Evolutionary conservation across 92 coral and sea anemone genomes (phyloP).

Genomic region (Bergia puertoricense): DNA sequence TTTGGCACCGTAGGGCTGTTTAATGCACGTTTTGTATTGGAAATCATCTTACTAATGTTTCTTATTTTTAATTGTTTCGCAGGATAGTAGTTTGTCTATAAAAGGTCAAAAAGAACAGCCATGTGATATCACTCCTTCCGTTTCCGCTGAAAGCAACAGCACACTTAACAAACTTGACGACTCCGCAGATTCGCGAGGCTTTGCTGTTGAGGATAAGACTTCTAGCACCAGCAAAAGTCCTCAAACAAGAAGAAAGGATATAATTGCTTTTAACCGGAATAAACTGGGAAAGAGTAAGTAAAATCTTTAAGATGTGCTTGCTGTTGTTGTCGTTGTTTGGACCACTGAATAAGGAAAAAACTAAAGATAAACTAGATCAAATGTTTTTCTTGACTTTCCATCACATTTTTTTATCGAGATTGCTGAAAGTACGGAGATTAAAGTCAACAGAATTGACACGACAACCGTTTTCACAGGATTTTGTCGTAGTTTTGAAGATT

Average conservation of each 20-base stretch:
- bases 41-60: neutral
- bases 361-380: neutral
- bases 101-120: neutral
- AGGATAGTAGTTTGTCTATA: neutral
- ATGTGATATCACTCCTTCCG: neutral
- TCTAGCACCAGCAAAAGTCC: neutral
- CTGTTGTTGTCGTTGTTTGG: neutral
- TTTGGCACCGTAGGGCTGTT: too few relatives aligned
- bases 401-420: too few relatives aligned
- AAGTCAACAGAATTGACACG: too few relatives aligned
- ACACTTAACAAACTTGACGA: neutral
- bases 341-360: neutral
- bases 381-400: too few relatives aligned
- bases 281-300: conserved; percentile 33
- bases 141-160: neutral
- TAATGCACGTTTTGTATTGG: too few relatives aligned
- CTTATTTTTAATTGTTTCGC: neutral
- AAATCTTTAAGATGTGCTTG: neutral
- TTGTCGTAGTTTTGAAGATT: neutral
- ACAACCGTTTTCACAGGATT: neutral
- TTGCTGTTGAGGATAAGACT: neutral
- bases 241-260: conserved; percentile 1
- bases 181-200: neutral
- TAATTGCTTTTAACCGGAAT: neutral
- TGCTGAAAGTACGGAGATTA: too few relatives aligned